Conservation (phyloP, 2,888 invertebrate species). For the Halocaridina rubra region DNA sequence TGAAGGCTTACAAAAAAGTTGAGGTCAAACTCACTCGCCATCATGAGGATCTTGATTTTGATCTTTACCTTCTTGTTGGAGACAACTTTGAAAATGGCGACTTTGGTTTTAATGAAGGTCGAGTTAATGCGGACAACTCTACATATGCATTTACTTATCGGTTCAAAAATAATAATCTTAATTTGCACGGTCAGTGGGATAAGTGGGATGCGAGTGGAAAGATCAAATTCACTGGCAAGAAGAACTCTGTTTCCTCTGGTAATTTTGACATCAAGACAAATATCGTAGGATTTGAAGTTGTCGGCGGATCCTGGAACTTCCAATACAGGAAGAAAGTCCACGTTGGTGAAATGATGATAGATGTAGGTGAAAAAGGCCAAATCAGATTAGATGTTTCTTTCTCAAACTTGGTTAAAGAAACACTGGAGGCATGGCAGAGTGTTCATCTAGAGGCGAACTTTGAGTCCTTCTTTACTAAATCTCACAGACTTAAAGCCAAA, state of each 20-base stretch:
- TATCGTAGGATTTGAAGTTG: constrained; percentile 17
- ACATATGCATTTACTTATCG: too few species aligned
- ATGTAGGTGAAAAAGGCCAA: neutral
- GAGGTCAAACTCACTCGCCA: neutral
- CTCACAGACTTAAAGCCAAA: constrained; percentile 18
- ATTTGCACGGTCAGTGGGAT: neutral
- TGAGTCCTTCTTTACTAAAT: constrained; percentile 20
- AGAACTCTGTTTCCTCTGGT: neutral
- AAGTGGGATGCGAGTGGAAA: neutral
- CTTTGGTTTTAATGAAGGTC: neutral
- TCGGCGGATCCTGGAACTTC: constrained; percentile 26
- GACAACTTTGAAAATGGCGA: neutral
- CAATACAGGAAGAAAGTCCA: neutral
- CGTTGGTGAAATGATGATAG: neutral
- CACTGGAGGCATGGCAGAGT: neutral
- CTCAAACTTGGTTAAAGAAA: neutral
- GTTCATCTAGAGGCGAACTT: constrained; percentile 2
- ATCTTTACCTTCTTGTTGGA: neutral
- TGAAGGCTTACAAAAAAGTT: neutral
- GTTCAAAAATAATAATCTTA: neutral
- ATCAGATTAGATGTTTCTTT: neutral
- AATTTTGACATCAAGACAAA: constrained; percentile 22
- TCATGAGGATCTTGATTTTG: neutral
- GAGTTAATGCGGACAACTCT: too few species aligned
- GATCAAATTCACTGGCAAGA: neutral